Base-by-base conservation (phyloP, 2,797 vertebrate genomes). In the Hippocampus kuda region DNA sequence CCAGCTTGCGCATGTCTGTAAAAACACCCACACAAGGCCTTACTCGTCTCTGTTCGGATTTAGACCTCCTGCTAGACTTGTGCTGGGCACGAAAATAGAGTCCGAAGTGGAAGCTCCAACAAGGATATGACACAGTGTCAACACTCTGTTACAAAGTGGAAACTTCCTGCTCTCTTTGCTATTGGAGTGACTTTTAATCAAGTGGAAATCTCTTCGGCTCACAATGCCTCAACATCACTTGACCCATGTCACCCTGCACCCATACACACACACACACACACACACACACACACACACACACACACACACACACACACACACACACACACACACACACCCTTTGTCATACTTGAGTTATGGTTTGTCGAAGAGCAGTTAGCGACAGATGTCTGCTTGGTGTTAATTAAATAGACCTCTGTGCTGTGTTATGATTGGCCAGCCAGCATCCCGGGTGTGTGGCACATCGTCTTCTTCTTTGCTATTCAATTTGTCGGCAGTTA, bases 171-270 rank as follows among this genome's bases (percentile, higher is more conserved):
- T 64, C n/a, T 26, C 13, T 20, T 42, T n/a, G 62, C 41, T 27
- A 26, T 64, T 16, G 18, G n/a, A 46, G 62, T 44, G 62, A 64
- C 62, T 64, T 46, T 64, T 64, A 64, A 64, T 64, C 62, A 64
- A 64, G 62, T 46, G 41, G 62, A 64, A 22, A n/a, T 64, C 62
- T 64, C 41, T 41, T 15, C 13, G 38, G 41, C 7, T 44, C n/a
- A 15, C 41, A 2, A 26, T 12, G 41, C 62, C 41, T 46, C 12
- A 16, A 41, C n/a, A 24, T 16, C 12, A 12, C n/a, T 44, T 24
- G 22, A 42, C 41, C 62, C 62, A 26, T 38, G 18, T 42, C 10
- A 13, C 38, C 61, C 61, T 5, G 56, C 26, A 5, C 26, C 12
- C 54, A 24, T 56, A 8, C 27, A 34, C 26, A 60, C 13, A 60